Conservation (phyloP, 2,888 invertebrate genomes). For the Pachycephus smyrnensis region DNA sequence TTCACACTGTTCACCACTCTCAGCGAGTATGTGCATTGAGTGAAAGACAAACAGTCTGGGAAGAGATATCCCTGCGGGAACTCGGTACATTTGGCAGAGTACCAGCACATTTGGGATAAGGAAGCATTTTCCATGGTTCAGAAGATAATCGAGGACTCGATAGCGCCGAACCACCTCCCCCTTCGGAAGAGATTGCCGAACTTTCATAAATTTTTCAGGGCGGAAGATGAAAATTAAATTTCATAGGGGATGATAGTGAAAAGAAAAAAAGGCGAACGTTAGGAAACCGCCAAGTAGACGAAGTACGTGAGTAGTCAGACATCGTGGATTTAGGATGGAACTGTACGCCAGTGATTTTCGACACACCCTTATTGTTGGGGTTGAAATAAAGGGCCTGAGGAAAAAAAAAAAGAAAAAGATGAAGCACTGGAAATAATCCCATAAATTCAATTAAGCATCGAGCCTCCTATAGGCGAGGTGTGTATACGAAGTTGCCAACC, state of each 20-base stretch:
- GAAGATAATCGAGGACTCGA: neutral
- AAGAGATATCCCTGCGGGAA: neutral
- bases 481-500: neutral
- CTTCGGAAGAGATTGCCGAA: neutral
- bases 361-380: neutral
- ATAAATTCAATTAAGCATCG: conserved; percentile 24
- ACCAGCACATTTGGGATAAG: neutral
- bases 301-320: neutral
- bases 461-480: neutral
- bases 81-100: neutral
- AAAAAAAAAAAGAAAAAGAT: neutral
- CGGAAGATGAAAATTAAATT: neutral
- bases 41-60: neutral
- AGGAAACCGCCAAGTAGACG: neutral
- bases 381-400: neutral
- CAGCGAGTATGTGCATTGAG: neutral
- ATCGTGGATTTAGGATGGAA: neutral
- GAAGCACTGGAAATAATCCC: conserved; percentile 18
- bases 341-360: neutral
- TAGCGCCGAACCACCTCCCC: neutral
- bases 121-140: neutral
- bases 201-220: neutral
- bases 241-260: neutral
- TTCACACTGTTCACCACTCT: neutral
- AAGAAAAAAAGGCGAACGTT: neutral